Conservation (phyloP, 2,797 vertebrate species). For the Scleropages formosus region DNA sequence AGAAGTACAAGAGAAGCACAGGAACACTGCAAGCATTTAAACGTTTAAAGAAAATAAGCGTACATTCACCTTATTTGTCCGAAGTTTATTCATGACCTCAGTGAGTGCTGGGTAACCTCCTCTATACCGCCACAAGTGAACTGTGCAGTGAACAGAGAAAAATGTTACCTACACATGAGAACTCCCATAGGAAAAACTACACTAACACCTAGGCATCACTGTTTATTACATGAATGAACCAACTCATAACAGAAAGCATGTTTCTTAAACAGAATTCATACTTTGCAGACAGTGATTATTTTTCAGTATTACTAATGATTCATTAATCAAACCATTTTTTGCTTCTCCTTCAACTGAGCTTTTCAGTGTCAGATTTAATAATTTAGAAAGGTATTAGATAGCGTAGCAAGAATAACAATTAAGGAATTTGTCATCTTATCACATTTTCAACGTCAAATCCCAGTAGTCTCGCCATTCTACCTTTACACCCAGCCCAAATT, state of each 20-base stretch:
- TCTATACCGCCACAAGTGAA: conserved; percentile 95
- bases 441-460: too few species aligned
- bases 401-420: too few species aligned
- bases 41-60: background rate
- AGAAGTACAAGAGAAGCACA: background rate
- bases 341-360: too few species aligned
- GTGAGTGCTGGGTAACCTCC: conserved; percentile 96
- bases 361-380: too few species aligned
- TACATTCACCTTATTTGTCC: conserved; percentile 82
- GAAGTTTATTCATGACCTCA: conserved; percentile 97
- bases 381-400: too few species aligned
- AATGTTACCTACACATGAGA: conserved; percentile 3
- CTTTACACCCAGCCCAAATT: too few species aligned
- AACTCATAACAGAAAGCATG: background rate
- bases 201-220: background rate
- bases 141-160: conserved; percentile 70
- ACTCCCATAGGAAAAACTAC: background rate
- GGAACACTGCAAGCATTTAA: background rate
- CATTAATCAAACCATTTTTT: background rate
- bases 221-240: background rate
- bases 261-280: background rate
- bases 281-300: background rate
- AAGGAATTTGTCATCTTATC: too few species aligned
- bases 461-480: too few species aligned
- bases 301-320: too few species aligned